phyloP scores from a whole-genome alignment of 2,113 vertebrate genomes.

The Grus americana region DNA sequence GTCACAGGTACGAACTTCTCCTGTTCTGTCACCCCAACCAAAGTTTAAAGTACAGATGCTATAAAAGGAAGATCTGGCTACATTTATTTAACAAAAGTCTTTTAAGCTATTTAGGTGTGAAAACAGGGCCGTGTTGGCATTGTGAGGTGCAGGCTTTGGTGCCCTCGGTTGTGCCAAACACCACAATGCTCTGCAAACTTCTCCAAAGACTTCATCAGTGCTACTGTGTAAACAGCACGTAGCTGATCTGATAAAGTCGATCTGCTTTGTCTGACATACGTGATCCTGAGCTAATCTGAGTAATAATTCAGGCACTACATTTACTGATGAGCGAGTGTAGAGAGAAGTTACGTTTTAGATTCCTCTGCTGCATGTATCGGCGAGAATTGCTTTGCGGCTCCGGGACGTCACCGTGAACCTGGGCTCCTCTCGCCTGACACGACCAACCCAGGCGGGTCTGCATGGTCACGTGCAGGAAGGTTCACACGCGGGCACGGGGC shows the following conservation, averaged over 20 bases:
- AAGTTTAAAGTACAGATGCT: neutral
- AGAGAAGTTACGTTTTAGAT: accelerated
- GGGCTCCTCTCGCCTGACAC: neutral
- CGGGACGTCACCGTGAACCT: accelerated
- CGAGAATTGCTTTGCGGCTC: accelerated
- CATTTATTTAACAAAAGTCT: neutral
- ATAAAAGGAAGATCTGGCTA: neutral
- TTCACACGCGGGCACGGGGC: accelerated
- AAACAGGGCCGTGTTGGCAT: neutral
- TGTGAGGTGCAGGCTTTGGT: neutral
- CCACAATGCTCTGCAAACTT: neutral
- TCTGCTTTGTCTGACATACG: neutral
- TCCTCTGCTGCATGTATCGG: accelerated
- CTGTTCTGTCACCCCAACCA: neutral
- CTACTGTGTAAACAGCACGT: neutral
- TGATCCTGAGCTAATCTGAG: neutral
- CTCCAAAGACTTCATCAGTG: neutral
- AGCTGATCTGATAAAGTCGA: neutral
- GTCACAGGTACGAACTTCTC: neutral
- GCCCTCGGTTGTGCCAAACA: neutral
- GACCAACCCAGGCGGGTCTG: accelerated
- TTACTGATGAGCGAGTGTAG: neutral
- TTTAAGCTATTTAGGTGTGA: neutral
- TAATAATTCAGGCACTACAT: neutral
- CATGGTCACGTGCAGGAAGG: neutral